These are phyloP conservation scores for Micronycteris hirsuta DNA, from an alignment of 2,113 vertebrate genomes.

Conservation along the genomic window DNA sequence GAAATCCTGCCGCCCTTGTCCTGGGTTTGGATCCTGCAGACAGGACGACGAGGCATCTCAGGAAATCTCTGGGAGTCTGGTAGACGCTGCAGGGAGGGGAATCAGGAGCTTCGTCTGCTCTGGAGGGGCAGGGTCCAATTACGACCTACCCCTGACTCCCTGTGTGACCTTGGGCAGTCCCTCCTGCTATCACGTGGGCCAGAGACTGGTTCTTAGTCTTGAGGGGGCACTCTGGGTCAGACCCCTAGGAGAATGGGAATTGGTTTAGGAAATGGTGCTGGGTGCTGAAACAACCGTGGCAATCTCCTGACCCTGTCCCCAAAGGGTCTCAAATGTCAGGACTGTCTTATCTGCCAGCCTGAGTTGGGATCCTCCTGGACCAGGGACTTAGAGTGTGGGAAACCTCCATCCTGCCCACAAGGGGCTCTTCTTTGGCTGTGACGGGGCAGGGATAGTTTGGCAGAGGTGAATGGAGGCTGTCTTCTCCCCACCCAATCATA, in stretches of 20 bases:
- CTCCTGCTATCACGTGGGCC: background rate
- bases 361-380: background rate
- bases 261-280: background rate
- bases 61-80: slow-evolving; percentile 40
- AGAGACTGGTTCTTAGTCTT: background rate
- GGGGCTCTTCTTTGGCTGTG: background rate
- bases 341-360: background rate
- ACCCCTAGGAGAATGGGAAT: background rate
- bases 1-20: background rate
- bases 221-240: background rate
- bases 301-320: background rate
- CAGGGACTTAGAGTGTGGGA: background rate
- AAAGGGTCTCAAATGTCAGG: no score
- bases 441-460: background rate
- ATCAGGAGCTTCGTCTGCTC: background rate
- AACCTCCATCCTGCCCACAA: background rate
- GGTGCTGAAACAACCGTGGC: background rate
- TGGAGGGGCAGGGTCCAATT: background rate
- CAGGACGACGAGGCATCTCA: slow-evolving; percentile 23
- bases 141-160: background rate
- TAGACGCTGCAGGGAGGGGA: background rate
- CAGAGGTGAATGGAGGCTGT: background rate
- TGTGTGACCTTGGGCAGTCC: background rate
- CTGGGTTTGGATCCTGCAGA: background rate
- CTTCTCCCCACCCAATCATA: background rate